phyloP scores from a whole-genome alignment of 2,888 invertebrate genomes.

The Volucella zonaria region DNA sequence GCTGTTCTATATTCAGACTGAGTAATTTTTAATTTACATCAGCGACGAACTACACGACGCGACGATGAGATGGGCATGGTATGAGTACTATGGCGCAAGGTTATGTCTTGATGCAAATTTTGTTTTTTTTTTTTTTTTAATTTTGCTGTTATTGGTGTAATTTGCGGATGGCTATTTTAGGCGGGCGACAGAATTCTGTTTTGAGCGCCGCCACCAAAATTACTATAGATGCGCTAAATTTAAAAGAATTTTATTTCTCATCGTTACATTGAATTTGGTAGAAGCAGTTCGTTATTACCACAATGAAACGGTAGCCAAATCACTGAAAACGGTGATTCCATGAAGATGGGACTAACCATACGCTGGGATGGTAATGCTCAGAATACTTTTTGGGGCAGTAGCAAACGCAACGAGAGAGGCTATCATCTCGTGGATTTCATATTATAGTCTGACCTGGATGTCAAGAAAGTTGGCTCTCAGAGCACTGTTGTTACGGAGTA shows the following conservation, averaged over 20 bases:
- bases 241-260: slow-evolving; percentile 53
- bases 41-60: slow-evolving; percentile 24
- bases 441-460: too few species aligned
- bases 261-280: neutral
- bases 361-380: too few species aligned
- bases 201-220: slow-evolving; percentile 47
- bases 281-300: neutral
- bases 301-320: too few species aligned
- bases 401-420: too few species aligned
- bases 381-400: too few species aligned
- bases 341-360: too few species aligned
- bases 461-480: too few species aligned
- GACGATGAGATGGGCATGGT: neutral
- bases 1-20: slow-evolving; percentile 44
- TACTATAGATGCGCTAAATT: slow-evolving; percentile 35
- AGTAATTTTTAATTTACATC: slow-evolving; percentile 60
- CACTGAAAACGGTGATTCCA: too few species aligned
- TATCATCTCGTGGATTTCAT: too few species aligned
- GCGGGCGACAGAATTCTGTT: slow-evolving; percentile 70
- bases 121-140: slow-evolving; percentile 3
- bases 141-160: slow-evolving; percentile 4
- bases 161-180: slow-evolving; percentile 48
- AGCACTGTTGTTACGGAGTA: too few species aligned
- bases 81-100: neutral
- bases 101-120: slow-evolving; percentile 40